phyloP scores from a whole-genome alignment of 2,888 invertebrate genomes.

The Ganaspis brasiliensis region DNA sequence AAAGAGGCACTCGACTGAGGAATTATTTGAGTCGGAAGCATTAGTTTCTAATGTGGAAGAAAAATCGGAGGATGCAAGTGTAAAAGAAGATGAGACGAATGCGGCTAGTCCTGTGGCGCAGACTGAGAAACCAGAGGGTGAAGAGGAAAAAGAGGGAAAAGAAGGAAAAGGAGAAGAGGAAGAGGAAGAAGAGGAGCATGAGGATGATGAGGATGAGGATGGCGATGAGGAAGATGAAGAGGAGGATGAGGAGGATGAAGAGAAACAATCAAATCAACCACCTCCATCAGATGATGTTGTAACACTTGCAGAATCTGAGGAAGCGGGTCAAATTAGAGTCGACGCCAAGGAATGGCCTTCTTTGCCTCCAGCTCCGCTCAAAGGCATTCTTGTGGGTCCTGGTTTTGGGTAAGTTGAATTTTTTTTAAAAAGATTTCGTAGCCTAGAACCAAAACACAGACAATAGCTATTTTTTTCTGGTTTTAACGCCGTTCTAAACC shows the following conservation, averaged over 20 bases:
- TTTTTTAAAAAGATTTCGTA: constrained; percentile 18
- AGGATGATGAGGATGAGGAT: constrained; percentile 52
- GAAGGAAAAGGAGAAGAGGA: constrained; percentile 67
- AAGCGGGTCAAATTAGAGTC: constrained; percentile 48
- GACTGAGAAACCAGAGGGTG: constrained; percentile 51
- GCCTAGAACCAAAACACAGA: too few species aligned
- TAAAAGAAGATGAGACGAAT: constrained; percentile 61
- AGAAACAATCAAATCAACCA: constrained; percentile 31
- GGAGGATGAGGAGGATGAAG: constrained; percentile 58
- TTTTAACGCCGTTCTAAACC: too few species aligned
- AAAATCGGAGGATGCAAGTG: constrained; percentile 62
- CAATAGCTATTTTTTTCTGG: too few species aligned
- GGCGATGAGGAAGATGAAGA: constrained; percentile 66
- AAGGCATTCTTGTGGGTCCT: constrained; percentile 83
- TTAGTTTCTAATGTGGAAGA: constrained; percentile 61
- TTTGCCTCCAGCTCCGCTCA: constrained; percentile 81
- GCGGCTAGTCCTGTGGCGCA: constrained; percentile 54
- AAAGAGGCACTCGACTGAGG: constrained; percentile 49
- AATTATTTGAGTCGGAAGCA: constrained; percentile 57
- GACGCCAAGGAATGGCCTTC: constrained; percentile 61
- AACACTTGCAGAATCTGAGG: constrained; percentile 44
- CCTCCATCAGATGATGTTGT: not conserved
- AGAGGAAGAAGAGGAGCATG: constrained; percentile 62
- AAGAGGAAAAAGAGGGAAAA: constrained; percentile 62
- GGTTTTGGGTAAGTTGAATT: constrained; percentile 80